Evolutionary conservation across 2,797 vertebrate species (phyloP).

Genomic region (Choloepus didactylus): DNA sequence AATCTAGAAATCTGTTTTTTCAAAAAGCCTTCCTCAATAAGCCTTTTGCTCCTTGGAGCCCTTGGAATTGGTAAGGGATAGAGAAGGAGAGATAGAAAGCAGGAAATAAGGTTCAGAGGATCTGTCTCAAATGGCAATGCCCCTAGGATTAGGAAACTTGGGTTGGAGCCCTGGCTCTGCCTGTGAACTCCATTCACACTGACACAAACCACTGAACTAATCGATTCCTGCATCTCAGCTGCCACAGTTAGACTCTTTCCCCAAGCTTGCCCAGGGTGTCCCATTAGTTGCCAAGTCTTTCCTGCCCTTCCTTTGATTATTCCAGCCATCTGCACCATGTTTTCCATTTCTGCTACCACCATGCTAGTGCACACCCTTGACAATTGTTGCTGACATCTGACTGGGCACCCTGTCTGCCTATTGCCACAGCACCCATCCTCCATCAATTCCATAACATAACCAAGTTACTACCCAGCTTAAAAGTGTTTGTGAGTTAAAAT

Average conservation of each 20-base stretch:
- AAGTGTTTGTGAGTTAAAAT: not conserved
- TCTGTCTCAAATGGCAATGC: not conserved
- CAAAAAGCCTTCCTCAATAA: constrained; percentile 21
- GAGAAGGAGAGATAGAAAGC: not conserved
- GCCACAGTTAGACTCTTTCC: not conserved
- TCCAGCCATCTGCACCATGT: not conserved
- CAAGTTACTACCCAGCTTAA: not conserved
- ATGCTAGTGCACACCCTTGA: not conserved
- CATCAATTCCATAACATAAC: not conserved
- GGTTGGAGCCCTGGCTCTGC: not conserved
- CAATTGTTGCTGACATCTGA: not conserved
- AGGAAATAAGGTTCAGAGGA: not conserved
- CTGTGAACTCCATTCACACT: not conserved
- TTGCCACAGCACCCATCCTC: not conserved
- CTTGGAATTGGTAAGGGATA: not conserved
- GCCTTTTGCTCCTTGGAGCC: constrained; percentile 10
- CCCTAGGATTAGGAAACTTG: not conserved
- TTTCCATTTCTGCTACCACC: not conserved
- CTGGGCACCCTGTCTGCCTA: not conserved
- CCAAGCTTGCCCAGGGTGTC: not conserved
- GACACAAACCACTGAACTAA: not conserved
- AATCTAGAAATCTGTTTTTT: constrained; percentile 58
- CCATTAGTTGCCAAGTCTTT: not conserved
- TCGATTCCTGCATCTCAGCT: not conserved
- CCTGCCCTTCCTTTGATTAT: not conserved